A percentile compares a stretch with the other conserved stretches of the same genome.
Evolutionary conservation across 2,113 vertebrate species (phyloP).

Genomic region (Rhizomys pruinosus): DNA sequence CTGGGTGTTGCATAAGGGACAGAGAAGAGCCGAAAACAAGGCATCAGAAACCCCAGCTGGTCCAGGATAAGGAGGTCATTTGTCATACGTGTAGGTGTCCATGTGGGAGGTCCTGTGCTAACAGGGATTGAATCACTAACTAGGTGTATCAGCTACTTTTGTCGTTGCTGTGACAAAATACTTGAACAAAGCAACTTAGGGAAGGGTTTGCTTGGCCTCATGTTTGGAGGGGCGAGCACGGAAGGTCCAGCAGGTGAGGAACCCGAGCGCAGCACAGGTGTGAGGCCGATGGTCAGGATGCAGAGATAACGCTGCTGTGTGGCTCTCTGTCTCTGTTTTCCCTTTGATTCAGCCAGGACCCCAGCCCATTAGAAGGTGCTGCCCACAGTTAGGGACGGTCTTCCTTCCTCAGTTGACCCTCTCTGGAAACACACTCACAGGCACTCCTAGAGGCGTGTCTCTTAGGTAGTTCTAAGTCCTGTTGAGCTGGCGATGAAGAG

Average conservation of each 20-base stretch:
- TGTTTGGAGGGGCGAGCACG: neutral
- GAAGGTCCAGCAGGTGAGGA: no score
- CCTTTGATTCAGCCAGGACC: neutral
- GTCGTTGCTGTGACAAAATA: neutral
- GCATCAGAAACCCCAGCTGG: neutral
- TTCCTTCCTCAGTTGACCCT: neutral
- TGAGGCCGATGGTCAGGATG: no score
- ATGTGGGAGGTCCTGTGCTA: no score
- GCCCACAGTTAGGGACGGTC: neutral
- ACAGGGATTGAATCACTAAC: no score
- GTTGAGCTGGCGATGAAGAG: neutral
- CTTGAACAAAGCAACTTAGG: neutral
- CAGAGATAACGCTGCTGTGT: neutral
- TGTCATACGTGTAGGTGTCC: neutral
- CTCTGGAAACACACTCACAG: neutral
- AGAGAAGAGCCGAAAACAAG: neutral
- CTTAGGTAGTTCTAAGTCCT: neutral
- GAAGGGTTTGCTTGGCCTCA: neutral
- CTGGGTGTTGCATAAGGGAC: neutral
- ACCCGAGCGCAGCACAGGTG: no score
- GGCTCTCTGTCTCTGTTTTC: neutral
- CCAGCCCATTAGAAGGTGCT: neutral
- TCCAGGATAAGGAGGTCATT: accelerated
- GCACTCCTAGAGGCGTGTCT: neutral
- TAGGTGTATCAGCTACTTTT: neutral